Evolutionary conservation across 2,888 invertebrate species (phyloP), one percentile per base, ranked within the genome.

Genomic region (Teleiodes luculella): DNA sequence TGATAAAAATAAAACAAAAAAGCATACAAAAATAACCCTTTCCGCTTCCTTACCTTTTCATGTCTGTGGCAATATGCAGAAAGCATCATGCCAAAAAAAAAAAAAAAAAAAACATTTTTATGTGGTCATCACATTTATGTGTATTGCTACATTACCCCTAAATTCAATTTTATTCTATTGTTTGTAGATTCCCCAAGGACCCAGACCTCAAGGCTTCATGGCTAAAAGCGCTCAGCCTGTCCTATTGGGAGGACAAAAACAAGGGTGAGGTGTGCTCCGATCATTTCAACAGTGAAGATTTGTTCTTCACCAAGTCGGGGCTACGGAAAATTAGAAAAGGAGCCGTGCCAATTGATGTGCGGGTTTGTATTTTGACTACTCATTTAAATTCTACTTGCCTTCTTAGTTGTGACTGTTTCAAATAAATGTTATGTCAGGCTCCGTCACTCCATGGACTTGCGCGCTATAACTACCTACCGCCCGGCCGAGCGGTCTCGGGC

Each of bases 251-350:
- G 56, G 80, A 79, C 0, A 80, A 75, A 39, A 83, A 83, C 0
- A 61, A 78, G 0, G 84, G 83, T 37, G 65, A 77, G 0, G 66
- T 87, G 2, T 87, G 86, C 49, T 86, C 86, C 0, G 78, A 83
- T n/a, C 86, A 87, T 47, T 87, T 87, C 48, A 59, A 65, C 0
- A 67, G 66, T 14, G 75, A 78, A 4, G 81, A 86, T 53, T 76
- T 86, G 46, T 84, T 82, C 36, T 59, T 71, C 16, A 84, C 84
- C 0, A 76, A 73, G 13, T 66, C 67, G 28, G 86, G 86, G 0
- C 48, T 80, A 2, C 57, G 77, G 36, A 80, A 74, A 48, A 69
- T 86, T 1, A 80, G 72, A 43, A 68, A 54, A 41, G 79, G 80
- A 0, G 81, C 82, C 0, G 72, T 84, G 0, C 86, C 86, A 0